phyloP scores from a whole-genome alignment of 2,888 invertebrate genomes.

The Venusia cambrica region DNA sequence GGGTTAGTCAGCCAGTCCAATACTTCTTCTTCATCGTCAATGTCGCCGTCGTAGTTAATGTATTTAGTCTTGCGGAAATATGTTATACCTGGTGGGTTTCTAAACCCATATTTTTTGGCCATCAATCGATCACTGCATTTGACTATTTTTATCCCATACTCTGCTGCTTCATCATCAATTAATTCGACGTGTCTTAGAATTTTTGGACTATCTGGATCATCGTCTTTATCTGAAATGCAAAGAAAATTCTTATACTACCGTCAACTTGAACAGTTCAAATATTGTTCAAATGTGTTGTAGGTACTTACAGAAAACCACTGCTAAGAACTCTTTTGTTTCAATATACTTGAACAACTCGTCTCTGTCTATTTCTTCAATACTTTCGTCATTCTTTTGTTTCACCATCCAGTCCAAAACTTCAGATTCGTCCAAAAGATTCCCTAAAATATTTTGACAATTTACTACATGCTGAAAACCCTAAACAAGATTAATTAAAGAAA shows the following conservation, averaged over 20 bases:
- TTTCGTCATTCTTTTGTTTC: constrained; percentile 94
- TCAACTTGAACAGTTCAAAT: constrained; percentile 26
- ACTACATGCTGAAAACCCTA: constrained; percentile 45
- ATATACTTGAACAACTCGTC: constrained; percentile 91
- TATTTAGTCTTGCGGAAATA: constrained; percentile 94
- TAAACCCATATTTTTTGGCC: constrained; percentile 95
- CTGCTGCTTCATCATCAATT: constrained; percentile 94
- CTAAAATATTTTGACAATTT: constrained; percentile 66
- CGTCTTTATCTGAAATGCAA: constrained; percentile 85
- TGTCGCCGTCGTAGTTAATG: constrained; percentile 95
- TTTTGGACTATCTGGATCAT: constrained; percentile 89
- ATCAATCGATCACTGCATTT: constrained; percentile 93
- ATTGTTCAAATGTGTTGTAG: no score
- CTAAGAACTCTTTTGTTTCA: constrained; percentile 94
- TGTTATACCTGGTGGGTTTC: constrained; percentile 94
- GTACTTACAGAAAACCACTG: constrained; percentile 96
- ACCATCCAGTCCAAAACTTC: constrained; percentile 95
- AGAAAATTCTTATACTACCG: not conserved
- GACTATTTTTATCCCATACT: constrained; percentile 94
- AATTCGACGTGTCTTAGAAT: constrained; percentile 92
- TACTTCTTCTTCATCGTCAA: constrained; percentile 94
- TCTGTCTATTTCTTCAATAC: constrained; percentile 93
- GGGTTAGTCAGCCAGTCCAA: constrained; percentile 96
- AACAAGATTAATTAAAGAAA: constrained; percentile 56
- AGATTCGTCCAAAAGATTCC: constrained; percentile 84